These are phyloP conservation scores for Aegypius monachus DNA, from an alignment of 2,113 vertebrate genomes.

Conservation along the genomic window DNA sequence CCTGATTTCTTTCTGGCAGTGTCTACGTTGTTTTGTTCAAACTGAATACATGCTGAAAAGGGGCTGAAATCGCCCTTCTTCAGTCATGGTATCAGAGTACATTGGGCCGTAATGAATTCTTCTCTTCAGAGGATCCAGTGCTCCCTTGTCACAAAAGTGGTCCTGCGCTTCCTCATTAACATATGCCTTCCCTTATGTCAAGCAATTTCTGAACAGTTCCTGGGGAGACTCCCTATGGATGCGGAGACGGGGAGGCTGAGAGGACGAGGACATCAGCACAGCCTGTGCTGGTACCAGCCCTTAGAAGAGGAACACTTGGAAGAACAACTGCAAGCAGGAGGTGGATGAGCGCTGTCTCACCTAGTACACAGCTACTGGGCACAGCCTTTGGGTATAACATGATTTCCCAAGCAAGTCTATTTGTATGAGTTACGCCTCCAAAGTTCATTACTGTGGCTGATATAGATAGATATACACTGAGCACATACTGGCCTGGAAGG, in stretches of 20 bases:
- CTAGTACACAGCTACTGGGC: background rate
- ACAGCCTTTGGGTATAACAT: background rate
- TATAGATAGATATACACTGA: background rate
- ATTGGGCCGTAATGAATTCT: fast-evolving
- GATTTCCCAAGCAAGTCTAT: background rate
- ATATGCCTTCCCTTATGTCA: background rate
- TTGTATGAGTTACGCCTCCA: background rate
- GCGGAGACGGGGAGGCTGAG: background rate
- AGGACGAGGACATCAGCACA: fast-evolving
- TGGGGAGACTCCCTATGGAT: background rate
- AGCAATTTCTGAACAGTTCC: background rate
- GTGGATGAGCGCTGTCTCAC: background rate
- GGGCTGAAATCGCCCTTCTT: background rate
- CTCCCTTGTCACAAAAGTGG: background rate
- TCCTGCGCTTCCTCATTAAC: background rate
- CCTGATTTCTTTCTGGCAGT: slow-evolving; percentile 12
- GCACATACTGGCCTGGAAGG: background rate
- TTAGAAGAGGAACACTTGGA: background rate
- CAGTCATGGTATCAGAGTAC: background rate
- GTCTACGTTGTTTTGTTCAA: background rate
- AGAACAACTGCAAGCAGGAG: background rate
- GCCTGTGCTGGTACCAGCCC: background rate
- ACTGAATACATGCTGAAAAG: background rate
- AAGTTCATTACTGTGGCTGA: background rate
- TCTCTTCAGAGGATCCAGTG: background rate